Base-by-base conservation (phyloP, 2,797 vertebrate genomes). In the Hybognathus amarus region DNA sequence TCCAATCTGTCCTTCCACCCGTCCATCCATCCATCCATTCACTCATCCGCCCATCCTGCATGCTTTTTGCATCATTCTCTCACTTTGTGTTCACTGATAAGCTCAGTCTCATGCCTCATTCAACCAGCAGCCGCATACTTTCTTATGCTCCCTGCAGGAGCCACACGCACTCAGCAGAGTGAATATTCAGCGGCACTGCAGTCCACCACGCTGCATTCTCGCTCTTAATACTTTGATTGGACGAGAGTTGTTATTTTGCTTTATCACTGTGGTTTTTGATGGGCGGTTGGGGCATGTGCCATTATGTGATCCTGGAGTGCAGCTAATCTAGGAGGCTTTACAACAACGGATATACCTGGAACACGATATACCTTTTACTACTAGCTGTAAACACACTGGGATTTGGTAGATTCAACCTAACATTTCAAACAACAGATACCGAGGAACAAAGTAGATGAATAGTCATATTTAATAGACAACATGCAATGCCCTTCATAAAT, bases 231-330 rank as follows among this genome's bases (percentile, higher is more conserved):
- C 56, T 40, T 61, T 50, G 74, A 82, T 67, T 82, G 33, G 38
- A 83, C 18, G 18, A 59, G 79, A 67, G 40, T 50, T 75, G 71
- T 56, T 69, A 54, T 68, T 76, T 59, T 75, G 70, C 78, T 52
- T 38, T 79, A 59, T 89, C 85, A 75, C 52, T 79, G 56, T 47
- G 40, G 56, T 52, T 54, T 79, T 68, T 69, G 66, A 69, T 54
- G 50, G 64, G 30, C 33, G 5, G 77, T 63, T 67, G 30, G 63
- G 42, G 11, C 64, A 69, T 45, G n/a, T 64, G 33, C 63, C 67
- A 59, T 67, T 50, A 42, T 76, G 61, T 67, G 42, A 76, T 67
- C 22, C 36, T 79, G 13, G 15, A 63, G 66, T 15, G 27, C 15
- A 40, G 70, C 80, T 76, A 76, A 76, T 67, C 22, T 56, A 42